These are phyloP conservation scores for Phylloscopus trochilus DNA, from an alignment of 2,113 vertebrate genomes.

Conservation along the genomic window DNA sequence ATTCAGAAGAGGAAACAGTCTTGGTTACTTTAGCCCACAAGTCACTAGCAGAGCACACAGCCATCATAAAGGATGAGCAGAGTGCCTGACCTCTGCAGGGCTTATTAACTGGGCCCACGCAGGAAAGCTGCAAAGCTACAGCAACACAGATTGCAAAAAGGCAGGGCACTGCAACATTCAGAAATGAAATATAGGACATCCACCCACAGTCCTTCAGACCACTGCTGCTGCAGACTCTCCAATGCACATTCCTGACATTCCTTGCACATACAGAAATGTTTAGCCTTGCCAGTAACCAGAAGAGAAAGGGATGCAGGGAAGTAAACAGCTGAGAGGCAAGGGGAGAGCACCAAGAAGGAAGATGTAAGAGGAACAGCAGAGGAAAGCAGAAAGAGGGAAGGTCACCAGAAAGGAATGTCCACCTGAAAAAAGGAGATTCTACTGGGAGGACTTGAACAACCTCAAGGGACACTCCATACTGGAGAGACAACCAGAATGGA, in stretches of 20 bases:
- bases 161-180: neutral
- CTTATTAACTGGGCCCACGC: neutral
- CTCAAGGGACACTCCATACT: neutral
- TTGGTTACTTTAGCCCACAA: neutral
- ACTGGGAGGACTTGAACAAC: neutral
- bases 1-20: neutral
- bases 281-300: neutral
- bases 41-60: neutral
- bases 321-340: neutral
- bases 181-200: conserved; percentile 17
- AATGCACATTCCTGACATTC: conserved; percentile 1
- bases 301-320: neutral
- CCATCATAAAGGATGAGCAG: neutral
- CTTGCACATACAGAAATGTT: neutral
- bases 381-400: neutral
- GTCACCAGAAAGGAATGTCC: neutral
- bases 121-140: neutral
- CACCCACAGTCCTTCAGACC: conserved; percentile 14
- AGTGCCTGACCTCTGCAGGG: neutral
- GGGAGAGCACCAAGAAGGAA: neutral
- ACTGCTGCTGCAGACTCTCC: neutral
- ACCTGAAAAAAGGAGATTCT: neutral
- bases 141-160: neutral
- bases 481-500: neutral
- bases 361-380: neutral